Percentiles rank a stretch among this genome's conserved stretches.
phyloP scores from a whole-genome alignment of 2,113 vertebrate genomes.

The Oncorhynchus tshawytscha region DNA sequence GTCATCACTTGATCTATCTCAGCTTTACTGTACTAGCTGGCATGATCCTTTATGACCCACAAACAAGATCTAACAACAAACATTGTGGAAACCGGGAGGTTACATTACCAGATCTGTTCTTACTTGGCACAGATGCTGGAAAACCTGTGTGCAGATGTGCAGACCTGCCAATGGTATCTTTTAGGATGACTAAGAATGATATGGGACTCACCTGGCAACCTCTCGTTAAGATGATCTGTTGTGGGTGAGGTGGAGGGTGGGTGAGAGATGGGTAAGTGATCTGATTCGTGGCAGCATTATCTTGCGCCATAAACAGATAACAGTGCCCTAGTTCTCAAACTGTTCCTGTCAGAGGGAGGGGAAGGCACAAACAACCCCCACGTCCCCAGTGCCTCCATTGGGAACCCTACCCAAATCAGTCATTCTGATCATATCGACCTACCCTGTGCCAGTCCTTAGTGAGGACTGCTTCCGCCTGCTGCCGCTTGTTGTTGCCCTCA shows the following conservation, averaged over 20 bases:
- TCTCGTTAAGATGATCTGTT: constrained; percentile 66
- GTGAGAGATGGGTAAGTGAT: constrained; percentile 80
- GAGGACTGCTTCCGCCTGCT: constrained; percentile 27
- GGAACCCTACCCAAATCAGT: constrained; percentile 26
- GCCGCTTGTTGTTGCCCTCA: constrained; percentile 44
- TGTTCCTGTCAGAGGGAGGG: constrained; percentile 54
- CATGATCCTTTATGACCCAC: too few species aligned
- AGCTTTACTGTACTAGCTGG: too few species aligned
- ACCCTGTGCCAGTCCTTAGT: constrained; percentile 2
- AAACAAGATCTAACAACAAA: too few species aligned
- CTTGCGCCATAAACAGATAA: constrained; percentile 81
- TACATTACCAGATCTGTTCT: constrained; percentile 41
- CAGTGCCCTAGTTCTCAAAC: constrained; percentile 56
- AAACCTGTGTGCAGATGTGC: constrained; percentile 64
- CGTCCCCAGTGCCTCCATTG: constrained; percentile 64
- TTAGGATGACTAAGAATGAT: constrained; percentile 83
- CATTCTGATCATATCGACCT: background rate
- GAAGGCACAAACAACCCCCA: constrained; percentile 71
- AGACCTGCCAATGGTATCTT: constrained; percentile 80
- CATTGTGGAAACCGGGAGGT: too few species aligned
- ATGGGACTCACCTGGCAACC: constrained; percentile 82
- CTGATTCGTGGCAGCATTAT: constrained; percentile 78
- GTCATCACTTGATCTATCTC: too few species aligned
- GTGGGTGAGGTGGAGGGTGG: constrained; percentile 38
- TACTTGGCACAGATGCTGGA: constrained; percentile 57